Evolutionary conservation across 2,888 invertebrate genomes (phyloP).

Genomic region (Cryptus armator): DNA sequence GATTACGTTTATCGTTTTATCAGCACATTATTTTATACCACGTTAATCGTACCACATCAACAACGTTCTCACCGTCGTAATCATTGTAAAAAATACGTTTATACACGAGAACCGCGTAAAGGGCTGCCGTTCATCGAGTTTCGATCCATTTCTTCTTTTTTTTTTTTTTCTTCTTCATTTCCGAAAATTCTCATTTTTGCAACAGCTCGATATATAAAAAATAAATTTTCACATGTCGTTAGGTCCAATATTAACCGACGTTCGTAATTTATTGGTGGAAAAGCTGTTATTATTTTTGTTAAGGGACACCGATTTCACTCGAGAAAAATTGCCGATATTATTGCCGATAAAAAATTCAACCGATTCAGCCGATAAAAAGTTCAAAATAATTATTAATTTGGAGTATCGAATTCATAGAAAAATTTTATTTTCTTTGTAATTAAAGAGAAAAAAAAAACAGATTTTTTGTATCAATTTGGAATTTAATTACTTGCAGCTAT

Average conservation of each 20-base stretch:
- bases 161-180: conserved; percentile 36
- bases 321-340: not conserved
- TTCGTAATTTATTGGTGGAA: conserved; percentile 50
- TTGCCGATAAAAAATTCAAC: no score
- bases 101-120: conserved; percentile 34
- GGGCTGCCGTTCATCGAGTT: conserved; percentile 39
- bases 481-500: not conserved
- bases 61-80: conserved; percentile 17
- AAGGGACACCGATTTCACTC: not conserved
- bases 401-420: no score
- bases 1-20: conserved; percentile 41
- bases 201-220: conserved; percentile 66
- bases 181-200: conserved; percentile 52
- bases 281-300: conserved; percentile 36
- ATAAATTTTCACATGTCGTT: conserved; percentile 57
- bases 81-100: conserved; percentile 65
- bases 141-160: conserved; percentile 41
- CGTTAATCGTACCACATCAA: conserved; percentile 41
- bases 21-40: conserved; percentile 27
- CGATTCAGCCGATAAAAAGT: no score
- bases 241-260: conserved; percentile 40
- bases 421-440: no score
- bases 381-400: no score
- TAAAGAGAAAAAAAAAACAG: not conserved
- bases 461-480: not conserved